Conservation (phyloP, 2,797 vertebrate genomes). For the Vipera latastei region DNA sequence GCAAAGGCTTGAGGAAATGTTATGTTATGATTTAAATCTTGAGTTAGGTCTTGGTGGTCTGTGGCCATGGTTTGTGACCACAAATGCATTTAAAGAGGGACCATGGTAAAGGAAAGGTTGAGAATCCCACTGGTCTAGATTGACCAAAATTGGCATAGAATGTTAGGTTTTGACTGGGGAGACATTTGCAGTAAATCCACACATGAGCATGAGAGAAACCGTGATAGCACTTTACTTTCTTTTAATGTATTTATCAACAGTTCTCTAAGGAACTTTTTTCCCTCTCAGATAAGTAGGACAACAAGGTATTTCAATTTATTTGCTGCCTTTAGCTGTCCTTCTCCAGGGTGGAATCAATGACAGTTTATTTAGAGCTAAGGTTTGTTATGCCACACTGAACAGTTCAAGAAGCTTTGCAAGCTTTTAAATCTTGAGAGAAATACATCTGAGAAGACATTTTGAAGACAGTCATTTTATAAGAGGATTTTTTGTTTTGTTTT, state of each 20-base stretch:
- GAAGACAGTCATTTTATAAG: slow-evolving; percentile 15
- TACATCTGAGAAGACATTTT: slow-evolving; percentile 45
- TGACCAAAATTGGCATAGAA: neutral
- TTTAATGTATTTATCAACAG: neutral
- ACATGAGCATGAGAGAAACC: neutral
- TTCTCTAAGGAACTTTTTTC: slow-evolving; percentile 11
- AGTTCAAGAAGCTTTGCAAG: slow-evolving; percentile 44
- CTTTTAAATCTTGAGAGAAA: slow-evolving; percentile 38
- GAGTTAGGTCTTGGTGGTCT: neutral
- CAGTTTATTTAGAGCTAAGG: slow-evolving; percentile 43
- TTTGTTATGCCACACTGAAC: slow-evolving; percentile 22
- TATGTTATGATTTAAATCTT: neutral
- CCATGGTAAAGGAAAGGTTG: neutral
- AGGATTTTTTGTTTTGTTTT: slow-evolving; percentile 31
- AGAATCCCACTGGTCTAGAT: neutral
- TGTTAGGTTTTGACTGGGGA: neutral
- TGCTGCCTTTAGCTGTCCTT: slow-evolving; percentile 27
- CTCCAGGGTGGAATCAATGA: slow-evolving; percentile 29
- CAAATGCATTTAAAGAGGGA: neutral
- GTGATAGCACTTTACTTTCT: neutral
- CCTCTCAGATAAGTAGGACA: neutral
- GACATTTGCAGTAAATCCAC: neutral
- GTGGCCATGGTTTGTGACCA: neutral
- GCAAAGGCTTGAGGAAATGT: neutral
- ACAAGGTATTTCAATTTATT: slow-evolving; percentile 13